These are phyloP conservation scores for Ashinkailepas kermadecensis DNA, from an alignment of 2,888 invertebrate species.

Conservation along the genomic window DNA sequence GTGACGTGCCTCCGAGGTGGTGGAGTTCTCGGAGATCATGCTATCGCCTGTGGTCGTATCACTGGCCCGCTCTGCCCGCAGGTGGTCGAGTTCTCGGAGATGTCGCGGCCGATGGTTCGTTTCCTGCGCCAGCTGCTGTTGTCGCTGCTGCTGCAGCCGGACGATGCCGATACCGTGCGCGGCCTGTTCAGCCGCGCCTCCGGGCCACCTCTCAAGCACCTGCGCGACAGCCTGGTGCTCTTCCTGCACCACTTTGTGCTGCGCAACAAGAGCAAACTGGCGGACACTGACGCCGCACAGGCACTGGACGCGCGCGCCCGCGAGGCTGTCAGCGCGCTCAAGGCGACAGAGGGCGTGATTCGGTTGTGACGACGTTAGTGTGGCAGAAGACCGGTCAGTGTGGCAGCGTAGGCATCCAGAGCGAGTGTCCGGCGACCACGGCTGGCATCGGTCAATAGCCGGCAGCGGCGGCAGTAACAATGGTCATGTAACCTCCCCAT, in stretches of 20 bases:
- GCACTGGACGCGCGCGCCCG: background rate
- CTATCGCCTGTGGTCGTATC: slow-evolving; percentile 33
- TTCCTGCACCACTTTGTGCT: slow-evolving; percentile 82
- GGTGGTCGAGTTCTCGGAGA: slow-evolving; percentile 78
- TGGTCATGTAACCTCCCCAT: no score
- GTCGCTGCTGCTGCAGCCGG: slow-evolving; percentile 60
- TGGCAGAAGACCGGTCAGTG: background rate
- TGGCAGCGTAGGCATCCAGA: background rate
- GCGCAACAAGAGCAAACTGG: slow-evolving; percentile 38
- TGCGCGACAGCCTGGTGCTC: slow-evolving; percentile 71
- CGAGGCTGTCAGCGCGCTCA: background rate
- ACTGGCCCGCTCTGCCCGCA: slow-evolving; percentile 39
- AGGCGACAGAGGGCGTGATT: background rate
- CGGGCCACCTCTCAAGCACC: slow-evolving; percentile 64
- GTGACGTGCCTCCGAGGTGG: no score
- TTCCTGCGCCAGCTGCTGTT: slow-evolving; percentile 70
- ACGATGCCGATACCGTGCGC: slow-evolving; percentile 51
- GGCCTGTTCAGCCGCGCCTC: slow-evolving; percentile 66
- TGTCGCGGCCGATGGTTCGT: slow-evolving; percentile 68
- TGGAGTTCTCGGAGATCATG: no score
- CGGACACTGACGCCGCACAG: background rate
- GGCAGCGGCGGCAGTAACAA: no score
- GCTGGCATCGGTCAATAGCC: no score
- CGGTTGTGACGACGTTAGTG: background rate
- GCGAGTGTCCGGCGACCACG: no score